These are phyloP conservation scores for Loxodonta africana DNA, from an alignment of 2,113 vertebrate genomes.

Conservation along the genomic window DNA sequence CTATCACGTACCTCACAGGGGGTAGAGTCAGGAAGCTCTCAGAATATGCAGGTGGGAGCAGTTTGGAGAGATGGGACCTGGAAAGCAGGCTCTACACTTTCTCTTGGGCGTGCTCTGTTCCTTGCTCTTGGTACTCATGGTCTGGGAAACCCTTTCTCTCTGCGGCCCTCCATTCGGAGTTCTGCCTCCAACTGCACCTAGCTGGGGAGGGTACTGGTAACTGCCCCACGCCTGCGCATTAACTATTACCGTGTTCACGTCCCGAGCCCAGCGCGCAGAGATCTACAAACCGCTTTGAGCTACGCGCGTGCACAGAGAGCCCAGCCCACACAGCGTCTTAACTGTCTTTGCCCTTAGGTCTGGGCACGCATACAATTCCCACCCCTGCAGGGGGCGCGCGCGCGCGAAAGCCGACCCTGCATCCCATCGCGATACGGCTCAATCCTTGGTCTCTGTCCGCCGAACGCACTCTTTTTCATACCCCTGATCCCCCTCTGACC, in stretches of 20 bases:
- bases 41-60: background rate
- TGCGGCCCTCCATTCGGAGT: background rate
- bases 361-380: background rate
- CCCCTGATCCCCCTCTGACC: fast-evolving
- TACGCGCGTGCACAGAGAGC: background rate
- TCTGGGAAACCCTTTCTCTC: background rate
- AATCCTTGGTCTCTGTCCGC: fast-evolving
- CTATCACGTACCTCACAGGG: background rate
- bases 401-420: background rate
- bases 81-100: no score
- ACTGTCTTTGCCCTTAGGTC: background rate
- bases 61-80: background rate
- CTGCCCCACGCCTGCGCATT: no score
- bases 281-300: background rate
- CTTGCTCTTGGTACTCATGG: background rate
- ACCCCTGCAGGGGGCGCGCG: background rate
- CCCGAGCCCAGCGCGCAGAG: background rate
- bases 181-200: background rate
- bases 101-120: background rate
- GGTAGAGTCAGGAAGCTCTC: background rate
- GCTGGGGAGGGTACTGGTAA: background rate
- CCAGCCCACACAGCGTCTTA: background rate
- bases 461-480: background rate
- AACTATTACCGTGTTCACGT: background rate
- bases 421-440: background rate